Conservation (phyloP, 53 echinoderm and acorn worm genomes). For the Echinarachnius parma region DNA sequence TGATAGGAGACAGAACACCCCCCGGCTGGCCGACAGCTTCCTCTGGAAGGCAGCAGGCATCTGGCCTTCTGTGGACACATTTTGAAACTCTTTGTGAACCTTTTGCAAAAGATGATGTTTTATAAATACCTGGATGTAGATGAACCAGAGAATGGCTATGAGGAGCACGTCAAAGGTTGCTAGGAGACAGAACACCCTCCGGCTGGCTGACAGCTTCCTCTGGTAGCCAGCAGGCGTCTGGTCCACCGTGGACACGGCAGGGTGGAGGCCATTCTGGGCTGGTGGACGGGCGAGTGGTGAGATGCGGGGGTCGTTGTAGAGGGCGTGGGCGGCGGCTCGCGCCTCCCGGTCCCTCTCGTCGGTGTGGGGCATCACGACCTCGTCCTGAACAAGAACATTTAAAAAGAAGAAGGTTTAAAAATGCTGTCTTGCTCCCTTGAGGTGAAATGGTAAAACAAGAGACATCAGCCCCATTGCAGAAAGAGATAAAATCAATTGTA, state of each 20-base stretch:
- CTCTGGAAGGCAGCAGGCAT: no score
- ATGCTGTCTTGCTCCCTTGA: no score
- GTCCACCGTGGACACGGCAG: neutral
- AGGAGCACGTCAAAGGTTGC: constrained; percentile 81
- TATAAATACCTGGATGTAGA: constrained; percentile 86
- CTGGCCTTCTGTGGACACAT: no score
- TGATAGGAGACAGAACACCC: constrained; percentile 85
- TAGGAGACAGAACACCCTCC: constrained; percentile 87
- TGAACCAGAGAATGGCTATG: constrained; percentile 73
- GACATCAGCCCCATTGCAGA: no score
- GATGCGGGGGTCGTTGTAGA: constrained; percentile 6
- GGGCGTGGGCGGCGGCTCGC: constrained; percentile 16
- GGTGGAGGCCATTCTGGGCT: constrained; percentile 1
- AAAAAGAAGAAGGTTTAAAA: no score
- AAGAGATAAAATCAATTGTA: no score
- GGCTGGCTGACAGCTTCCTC: constrained; percentile 69
- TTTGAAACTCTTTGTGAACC: no score
- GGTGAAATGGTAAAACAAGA: no score
- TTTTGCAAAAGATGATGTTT: no score
- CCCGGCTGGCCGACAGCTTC: constrained; percentile 70
- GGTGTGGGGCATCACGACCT: no score
- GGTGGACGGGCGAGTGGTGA: constrained; percentile 5
- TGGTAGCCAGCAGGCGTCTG: no score
- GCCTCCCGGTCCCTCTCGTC: constrained; percentile 31
- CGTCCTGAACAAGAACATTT: no score